phyloP scores from a whole-genome alignment of 1,140 invertebrate genomes.

The Euura saliciscinereae region DNA sequence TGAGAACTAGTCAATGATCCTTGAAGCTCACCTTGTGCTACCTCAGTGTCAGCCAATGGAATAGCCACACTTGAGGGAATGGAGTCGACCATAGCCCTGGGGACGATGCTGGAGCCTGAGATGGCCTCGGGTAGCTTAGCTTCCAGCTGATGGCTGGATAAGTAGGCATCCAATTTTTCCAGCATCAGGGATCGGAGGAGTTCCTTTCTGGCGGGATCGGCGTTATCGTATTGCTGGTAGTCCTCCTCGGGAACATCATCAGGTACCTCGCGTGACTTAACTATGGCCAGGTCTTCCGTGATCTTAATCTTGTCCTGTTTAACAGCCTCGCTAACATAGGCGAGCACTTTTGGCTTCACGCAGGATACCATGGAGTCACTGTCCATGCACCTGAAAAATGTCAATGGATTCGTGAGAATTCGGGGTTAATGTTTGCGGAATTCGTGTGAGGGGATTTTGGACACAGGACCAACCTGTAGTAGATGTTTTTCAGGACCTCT shows the following conservation, averaged over 20 bases:
- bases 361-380: conserved; percentile 62
- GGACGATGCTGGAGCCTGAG: conserved; percentile 60
- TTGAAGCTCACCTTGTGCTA: conserved; percentile 62
- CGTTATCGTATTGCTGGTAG: conserved; percentile 25
- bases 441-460: no score
- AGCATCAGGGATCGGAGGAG: conserved; percentile 53
- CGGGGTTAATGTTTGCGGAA: no score
- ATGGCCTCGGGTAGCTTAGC: conserved; percentile 58
- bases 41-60: conserved; percentile 67
- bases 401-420: no score
- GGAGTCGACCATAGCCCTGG: conserved; percentile 69
- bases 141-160: conserved; percentile 55
- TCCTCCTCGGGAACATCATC: conserved; percentile 51
- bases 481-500: conserved; percentile 48
- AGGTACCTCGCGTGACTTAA: conserved; percentile 65
- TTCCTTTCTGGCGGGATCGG: conserved; percentile 44
- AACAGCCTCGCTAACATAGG: conserved; percentile 71
- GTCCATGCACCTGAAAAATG: conserved; percentile 45
- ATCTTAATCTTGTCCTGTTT: conserved; percentile 73
- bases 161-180: conserved; percentile 56
- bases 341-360: conserved; percentile 76
- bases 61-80: conserved; percentile 71
- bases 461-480: conserved; percentile 44
- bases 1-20: background rate
- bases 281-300: conserved; percentile 73